Conservation (phyloP, 92 coral and sea anemone genomes). For the Zoanthus sociatus region DNA sequence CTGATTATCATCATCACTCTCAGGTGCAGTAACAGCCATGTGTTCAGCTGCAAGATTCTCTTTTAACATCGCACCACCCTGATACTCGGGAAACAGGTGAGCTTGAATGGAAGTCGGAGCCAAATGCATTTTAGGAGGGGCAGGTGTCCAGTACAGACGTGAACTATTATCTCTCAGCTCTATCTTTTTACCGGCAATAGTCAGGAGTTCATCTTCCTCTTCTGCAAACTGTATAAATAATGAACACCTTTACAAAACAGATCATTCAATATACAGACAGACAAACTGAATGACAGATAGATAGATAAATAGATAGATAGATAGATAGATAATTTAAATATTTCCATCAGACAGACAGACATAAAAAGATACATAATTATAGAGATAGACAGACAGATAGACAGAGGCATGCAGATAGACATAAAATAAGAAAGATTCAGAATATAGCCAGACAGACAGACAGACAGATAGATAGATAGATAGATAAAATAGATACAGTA, state of each 20-base stretch:
- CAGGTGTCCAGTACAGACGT: conserved; percentile 99
- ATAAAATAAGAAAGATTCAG: background rate
- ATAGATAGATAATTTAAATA: background rate
- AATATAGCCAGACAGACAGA: background rate
- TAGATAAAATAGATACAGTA: background rate
- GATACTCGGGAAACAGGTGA: conserved; percentile 89
- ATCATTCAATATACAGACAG: background rate
- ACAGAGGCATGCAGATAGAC: background rate
- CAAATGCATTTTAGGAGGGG: conserved; percentile 97
- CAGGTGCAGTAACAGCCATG: conserved; percentile 60
- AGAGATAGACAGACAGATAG: background rate
- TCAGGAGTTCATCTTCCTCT: conserved; percentile 63
- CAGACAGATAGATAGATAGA: background rate
- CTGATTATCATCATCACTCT: conserved; percentile 78
- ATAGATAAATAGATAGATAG: background rate
- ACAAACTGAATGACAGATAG: background rate
- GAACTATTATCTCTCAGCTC: conserved; percentile 91
- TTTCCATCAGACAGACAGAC: background rate
- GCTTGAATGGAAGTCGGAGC: conserved; percentile 81
- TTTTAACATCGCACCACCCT: conserved; percentile 81
- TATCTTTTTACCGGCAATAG: conserved; percentile 77
- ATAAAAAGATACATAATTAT: background rate
- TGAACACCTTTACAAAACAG: background rate
- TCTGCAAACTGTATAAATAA: conserved; percentile 71
- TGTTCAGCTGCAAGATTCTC: conserved; percentile 87